Conservation (phyloP, 1,140 invertebrate species). For the Patella vulgata region DNA sequence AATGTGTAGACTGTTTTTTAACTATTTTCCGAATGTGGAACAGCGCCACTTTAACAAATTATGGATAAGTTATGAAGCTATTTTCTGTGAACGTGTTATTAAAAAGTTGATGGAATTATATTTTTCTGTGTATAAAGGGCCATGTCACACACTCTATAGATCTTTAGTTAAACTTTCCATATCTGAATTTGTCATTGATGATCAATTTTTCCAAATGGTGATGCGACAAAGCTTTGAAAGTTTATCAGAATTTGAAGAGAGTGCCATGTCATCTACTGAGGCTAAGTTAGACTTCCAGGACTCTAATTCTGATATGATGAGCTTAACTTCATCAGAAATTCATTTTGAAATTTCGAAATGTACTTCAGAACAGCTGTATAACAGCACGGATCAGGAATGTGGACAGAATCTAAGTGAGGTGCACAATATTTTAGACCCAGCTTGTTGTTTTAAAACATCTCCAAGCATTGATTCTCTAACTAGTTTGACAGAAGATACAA, state of each 20-base stretch:
- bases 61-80: conserved; percentile 9
- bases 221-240: not conserved
- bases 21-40: not conserved
- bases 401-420: not conserved
- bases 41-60: conserved; percentile 3
- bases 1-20: conserved; percentile 5
- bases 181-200: not conserved
- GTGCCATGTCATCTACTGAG: too few species aligned
- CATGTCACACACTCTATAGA: conserved; percentile 4
- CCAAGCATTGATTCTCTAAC: too few species aligned
- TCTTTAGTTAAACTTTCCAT: not conserved
- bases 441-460: too few species aligned
- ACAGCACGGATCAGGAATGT: conserved; percentile 15
- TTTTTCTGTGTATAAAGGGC: too few species aligned
- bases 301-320: not conserved
- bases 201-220: not conserved
- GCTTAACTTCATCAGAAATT: not conserved
- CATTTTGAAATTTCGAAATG: conserved; percentile 20
- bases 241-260: too few species aligned
- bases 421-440: too few species aligned
- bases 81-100: not conserved
- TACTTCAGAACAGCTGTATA: conserved; percentile 18
- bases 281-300: too few species aligned
- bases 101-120: not conserved
- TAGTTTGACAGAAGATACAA: too few species aligned